These are phyloP conservation scores for Eupithecia inturbata DNA, from an alignment of 2,888 invertebrate genomes.

Conservation along the genomic window DNA sequence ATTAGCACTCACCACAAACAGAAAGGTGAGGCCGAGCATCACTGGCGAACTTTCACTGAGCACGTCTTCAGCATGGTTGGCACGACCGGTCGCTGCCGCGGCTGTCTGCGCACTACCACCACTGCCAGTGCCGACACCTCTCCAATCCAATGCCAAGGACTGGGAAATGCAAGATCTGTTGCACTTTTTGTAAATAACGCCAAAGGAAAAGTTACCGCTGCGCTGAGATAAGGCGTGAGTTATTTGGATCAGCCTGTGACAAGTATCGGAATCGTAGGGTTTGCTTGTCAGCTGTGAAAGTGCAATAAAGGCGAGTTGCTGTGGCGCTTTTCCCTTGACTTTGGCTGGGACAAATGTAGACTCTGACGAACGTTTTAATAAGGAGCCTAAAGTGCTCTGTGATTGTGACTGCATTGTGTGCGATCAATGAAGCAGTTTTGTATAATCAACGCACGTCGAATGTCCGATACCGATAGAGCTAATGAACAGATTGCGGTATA, in stretches of 20 bases:
- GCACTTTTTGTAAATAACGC: conserved; percentile 59
- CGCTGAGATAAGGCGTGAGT: conserved; percentile 49
- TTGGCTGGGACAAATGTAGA: neutral
- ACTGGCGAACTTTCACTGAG: conserved; percentile 81
- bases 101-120: conserved; percentile 68
- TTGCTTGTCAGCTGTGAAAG: conserved; percentile 29
- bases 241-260: conserved; percentile 44
- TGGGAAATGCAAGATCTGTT: conserved; percentile 59
- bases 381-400: neutral
- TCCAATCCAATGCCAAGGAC: conserved; percentile 68
- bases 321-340: neutral
- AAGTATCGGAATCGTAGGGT: conserved; percentile 29
- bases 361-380: neutral
- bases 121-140: conserved; percentile 58
- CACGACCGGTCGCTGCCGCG: conserved; percentile 64
- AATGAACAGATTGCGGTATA: conserved; percentile 32
- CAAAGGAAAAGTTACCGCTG: conserved; percentile 66
- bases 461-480: conserved; percentile 1
- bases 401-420: neutral
- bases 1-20: conserved; percentile 82
- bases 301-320: conserved; percentile 13
- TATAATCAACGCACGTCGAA: neutral
- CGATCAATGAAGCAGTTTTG: neutral
- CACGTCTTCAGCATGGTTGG: conserved; percentile 69
- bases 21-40: conserved; percentile 79